Conservation (phyloP, 2,888 invertebrate species). For the Neocrepidodera transversa region DNA sequence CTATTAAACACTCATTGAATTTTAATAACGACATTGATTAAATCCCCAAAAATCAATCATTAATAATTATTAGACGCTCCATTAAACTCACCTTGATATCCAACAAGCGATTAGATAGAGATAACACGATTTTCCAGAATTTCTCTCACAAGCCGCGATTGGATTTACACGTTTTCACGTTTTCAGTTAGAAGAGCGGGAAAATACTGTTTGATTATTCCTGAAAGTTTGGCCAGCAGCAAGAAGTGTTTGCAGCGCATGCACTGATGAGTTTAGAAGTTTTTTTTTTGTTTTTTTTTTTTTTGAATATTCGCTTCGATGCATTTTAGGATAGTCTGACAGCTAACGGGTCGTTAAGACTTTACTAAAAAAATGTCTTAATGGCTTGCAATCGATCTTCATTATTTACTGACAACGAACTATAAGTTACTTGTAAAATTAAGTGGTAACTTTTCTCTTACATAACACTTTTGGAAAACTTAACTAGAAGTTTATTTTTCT, state of each 20-base stretch:
- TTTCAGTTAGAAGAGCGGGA: constrained; percentile 4
- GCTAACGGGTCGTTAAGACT: no score
- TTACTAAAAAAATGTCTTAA: no score
- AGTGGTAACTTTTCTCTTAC: no score
- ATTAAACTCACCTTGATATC: constrained; percentile 18
- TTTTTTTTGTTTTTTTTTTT: no score
- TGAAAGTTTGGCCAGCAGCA: background rate
- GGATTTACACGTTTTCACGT: background rate
- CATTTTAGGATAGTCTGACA: background rate
- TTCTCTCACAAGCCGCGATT: no score
- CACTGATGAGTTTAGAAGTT: background rate
- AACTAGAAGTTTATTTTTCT: no score
- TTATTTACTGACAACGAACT: no score
- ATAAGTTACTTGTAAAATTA: no score
- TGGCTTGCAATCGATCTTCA: no score
- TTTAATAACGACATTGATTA: background rate
- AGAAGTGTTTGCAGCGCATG: background rate
- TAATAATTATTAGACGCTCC: background rate
- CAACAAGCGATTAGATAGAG: constrained; percentile 6
- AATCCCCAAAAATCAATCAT: background rate
- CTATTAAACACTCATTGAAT: no score
- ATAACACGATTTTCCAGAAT: no score
- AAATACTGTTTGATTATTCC: background rate
- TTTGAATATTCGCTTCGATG: background rate
- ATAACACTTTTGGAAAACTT: no score